These are phyloP conservation scores for Felis chaus DNA, from an alignment of 2,113 vertebrate genomes.

Conservation along the genomic window DNA sequence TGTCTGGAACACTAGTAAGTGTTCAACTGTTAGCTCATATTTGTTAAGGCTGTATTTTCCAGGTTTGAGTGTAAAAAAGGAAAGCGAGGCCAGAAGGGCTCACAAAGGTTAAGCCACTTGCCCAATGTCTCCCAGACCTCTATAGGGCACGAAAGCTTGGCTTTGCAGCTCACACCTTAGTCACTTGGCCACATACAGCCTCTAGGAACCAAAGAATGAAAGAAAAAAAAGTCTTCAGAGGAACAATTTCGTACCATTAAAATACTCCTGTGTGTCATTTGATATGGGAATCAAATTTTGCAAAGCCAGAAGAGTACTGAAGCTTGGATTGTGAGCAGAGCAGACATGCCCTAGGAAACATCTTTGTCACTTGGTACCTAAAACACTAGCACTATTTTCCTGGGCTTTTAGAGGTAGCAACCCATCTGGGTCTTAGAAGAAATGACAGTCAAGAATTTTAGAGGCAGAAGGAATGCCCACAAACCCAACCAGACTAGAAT, in stretches of 20 bases:
- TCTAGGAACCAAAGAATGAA: conserved; percentile 7
- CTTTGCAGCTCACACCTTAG: not conserved
- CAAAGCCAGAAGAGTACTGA: not conserved
- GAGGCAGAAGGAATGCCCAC: not conserved
- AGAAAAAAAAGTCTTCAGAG: not conserved
- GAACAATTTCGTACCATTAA: not conserved
- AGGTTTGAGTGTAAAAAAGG: not conserved
- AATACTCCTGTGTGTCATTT: not conserved
- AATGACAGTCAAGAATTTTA: not conserved
- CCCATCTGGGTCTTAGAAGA: not conserved
- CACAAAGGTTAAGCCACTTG: not conserved
- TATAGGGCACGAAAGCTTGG: not conserved
- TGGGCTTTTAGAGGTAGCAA: not conserved
- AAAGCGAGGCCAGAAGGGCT: not conserved
- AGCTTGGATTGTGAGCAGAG: not conserved
- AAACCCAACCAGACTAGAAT: not conserved
- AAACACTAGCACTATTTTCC: not conserved
- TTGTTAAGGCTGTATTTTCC: not conserved
- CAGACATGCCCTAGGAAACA: not conserved
- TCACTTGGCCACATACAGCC: not conserved
- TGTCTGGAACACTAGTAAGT: not conserved
- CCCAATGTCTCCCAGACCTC: not conserved
- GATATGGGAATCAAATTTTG: not conserved
- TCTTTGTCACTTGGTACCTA: not conserved
- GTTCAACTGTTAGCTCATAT: not conserved